Conservation (phyloP, 2,888 invertebrate genomes). For the Euplexia lucipara region DNA sequence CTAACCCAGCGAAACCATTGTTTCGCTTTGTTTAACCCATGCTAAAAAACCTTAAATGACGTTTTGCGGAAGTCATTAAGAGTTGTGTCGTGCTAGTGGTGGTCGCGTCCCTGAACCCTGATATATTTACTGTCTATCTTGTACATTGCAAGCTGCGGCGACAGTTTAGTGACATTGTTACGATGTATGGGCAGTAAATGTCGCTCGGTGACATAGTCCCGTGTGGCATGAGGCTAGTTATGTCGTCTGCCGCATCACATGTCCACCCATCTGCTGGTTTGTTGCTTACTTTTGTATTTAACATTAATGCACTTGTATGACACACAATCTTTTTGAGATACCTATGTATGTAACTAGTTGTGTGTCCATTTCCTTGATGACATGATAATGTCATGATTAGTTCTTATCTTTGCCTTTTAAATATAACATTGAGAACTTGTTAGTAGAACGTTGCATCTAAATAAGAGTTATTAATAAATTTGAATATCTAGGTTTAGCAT, state of each 20-base stretch:
- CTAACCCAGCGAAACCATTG: too few relatives aligned
- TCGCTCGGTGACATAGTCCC: background rate
- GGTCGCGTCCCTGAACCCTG: conserved; percentile 9
- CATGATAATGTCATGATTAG: background rate
- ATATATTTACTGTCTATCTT: conserved; percentile 9
- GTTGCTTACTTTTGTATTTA: background rate
- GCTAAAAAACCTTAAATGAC: background rate
- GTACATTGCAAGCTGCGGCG: background rate
- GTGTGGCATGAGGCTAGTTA: background rate
- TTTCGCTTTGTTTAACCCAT: background rate
- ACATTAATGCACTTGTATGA: background rate
- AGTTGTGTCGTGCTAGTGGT: background rate
- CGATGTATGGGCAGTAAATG: conserved; percentile 14
- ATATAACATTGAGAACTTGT: background rate
- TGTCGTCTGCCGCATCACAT: background rate
- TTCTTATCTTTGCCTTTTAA: conserved; percentile 7
- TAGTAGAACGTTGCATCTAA: background rate
- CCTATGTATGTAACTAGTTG: background rate
- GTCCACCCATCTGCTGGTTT: background rate
- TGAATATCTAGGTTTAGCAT: conserved; percentile 10
- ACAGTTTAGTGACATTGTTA: conserved; percentile 6
- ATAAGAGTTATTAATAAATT: background rate
- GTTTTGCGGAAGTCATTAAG: conserved; percentile 5
- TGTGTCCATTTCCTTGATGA: background rate
- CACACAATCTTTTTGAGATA: background rate